Conservation (phyloP, 2,888 invertebrate species). For the Himalopsyche anomala region DNA sequence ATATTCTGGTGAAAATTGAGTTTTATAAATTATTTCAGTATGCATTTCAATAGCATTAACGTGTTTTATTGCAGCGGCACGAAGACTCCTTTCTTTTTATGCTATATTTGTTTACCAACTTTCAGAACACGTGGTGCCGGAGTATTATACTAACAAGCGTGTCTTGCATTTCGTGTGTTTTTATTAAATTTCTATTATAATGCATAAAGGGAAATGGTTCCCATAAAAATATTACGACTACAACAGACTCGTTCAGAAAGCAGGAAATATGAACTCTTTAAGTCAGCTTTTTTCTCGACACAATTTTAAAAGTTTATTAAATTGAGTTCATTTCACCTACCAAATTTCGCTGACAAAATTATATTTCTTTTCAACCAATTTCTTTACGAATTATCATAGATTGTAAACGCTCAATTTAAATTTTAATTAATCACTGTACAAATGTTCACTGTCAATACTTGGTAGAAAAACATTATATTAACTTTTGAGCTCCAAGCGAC, state of each 20-base stretch:
- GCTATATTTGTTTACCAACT: background rate
- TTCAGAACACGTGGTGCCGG: background rate
- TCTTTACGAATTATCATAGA: no score
- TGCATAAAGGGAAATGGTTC: background rate
- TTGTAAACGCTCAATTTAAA: no score
- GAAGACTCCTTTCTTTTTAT: constrained; percentile 9
- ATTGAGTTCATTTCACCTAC: no score
- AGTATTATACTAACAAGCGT: background rate
- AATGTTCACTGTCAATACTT: no score
- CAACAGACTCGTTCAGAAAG: background rate
- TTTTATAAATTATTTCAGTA: background rate
- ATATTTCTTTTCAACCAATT: no score
- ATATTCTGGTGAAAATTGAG: no score
- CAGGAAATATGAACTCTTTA: background rate
- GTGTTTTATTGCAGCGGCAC: background rate
- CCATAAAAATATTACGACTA: constrained; percentile 2
- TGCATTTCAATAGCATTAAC: background rate
- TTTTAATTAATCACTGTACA: no score
- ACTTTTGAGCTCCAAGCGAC: no score
- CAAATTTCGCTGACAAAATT: no score
- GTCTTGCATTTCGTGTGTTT: constrained; percentile 3
- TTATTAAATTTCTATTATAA: constrained; percentile 26
- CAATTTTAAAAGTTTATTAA: no score
- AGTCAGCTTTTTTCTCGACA: no score
- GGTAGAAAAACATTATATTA: no score